Base-by-base conservation (phyloP, 2,113 vertebrate genomes). In the Sylvilagus bachmani region DNA sequence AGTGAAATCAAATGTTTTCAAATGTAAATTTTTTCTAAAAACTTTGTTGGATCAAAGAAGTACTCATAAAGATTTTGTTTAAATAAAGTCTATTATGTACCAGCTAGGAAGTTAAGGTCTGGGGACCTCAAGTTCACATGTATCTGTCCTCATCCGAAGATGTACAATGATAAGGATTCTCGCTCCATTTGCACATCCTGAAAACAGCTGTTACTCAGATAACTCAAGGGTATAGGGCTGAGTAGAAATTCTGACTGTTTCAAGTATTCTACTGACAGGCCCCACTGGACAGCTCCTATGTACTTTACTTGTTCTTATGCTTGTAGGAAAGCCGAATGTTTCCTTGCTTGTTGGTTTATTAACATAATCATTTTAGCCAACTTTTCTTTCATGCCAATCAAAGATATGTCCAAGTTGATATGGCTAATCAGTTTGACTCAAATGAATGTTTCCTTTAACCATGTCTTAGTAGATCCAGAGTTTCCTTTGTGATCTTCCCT, bases 1-100 rank as follows among this genome's bases (percentile, higher is more conserved):
- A 73, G 33, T 8, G 91, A 92, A 90, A 92, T 75, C 31, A 71
- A 44, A 25, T 80, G 58, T 84, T 92, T 79, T 92, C 21, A 31
- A 89, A 61, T 6, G 24, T 73, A 61, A 17, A 17, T 66, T 70
- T 89, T 66, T 38, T 27, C 49, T 61, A 66, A 88, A 96, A 92
- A 67, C 10, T 24, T 77, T 31, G 10, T 83, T 95, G 55, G 17
- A 74, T 84, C 53, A 90, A 55, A 11, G 58, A 96, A 90, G 12
- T 55, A 73, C 22, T 44, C 19, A 83, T 19, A 5, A 49, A 89
- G 62, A 10, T 79, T n/a, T 51, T 69, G 79, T 75, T 44, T 44
- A 44, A 44, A 44, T 61, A 25, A 79, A 36, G 8, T 58, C 62
- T 49, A 25, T 36, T 61, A 1, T 38, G 22, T 81, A 31, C 69